Conservation (phyloP, 2,797 vertebrate species). For the Scolopax bukidnonensis region DNA sequence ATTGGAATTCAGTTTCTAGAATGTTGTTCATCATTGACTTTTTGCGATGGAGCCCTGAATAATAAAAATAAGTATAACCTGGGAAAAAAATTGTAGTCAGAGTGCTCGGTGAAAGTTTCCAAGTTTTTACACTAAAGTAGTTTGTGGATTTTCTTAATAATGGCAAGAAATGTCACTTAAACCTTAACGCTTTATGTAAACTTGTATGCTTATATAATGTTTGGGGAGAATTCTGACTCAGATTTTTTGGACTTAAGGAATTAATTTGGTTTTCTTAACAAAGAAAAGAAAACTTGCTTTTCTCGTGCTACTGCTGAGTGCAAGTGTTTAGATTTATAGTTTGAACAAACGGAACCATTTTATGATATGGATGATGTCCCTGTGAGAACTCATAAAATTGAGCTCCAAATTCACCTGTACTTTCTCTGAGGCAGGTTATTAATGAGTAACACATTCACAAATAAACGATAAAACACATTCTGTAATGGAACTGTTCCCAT, state of each 20-base stretch:
- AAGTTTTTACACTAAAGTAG: not conserved
- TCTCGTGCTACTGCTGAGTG: not conserved
- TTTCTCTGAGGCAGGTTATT: not conserved
- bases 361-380: not conserved
- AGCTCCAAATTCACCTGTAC: not conserved
- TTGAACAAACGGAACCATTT: not conserved
- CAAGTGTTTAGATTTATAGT: not conserved
- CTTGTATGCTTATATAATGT: not conserved
- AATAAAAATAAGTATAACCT: not conserved
- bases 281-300: not conserved
- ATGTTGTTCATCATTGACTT: not conserved
- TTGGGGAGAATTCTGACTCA: not conserved
- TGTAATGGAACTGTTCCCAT: not conserved
- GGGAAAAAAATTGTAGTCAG: not conserved
- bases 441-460: not conserved
- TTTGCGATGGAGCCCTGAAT: not conserved
- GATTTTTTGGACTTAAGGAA: not conserved
- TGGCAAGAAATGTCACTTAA: not conserved
- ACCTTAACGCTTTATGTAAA: not conserved
- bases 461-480: slow-evolving; percentile 24
- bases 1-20: not conserved
- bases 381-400: not conserved
- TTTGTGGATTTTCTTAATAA: not conserved
- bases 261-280: not conserved
- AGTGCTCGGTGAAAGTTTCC: not conserved